These are phyloP conservation scores for Camponotus vicinus DNA, from an alignment of 1,140 invertebrate genomes.

Conservation along the genomic window DNA sequence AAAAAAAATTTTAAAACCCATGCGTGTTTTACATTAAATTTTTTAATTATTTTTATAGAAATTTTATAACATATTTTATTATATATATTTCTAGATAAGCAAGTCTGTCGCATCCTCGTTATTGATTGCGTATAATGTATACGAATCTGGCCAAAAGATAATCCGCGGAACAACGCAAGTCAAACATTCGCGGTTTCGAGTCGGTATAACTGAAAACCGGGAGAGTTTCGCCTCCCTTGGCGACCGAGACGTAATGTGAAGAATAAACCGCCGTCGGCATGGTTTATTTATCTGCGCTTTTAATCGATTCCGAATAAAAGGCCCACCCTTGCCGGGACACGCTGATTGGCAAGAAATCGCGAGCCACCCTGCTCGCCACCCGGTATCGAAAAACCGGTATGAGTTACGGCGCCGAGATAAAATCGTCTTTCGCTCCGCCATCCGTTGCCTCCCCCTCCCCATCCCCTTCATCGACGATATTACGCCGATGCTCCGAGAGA, in stretches of 20 bases:
- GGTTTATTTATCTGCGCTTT: slow-evolving; percentile 71
- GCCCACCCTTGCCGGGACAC: slow-evolving; percentile 51
- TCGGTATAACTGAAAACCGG: slow-evolving; percentile 48
- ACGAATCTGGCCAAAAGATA: not conserved
- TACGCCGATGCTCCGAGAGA: slow-evolving; percentile 39
- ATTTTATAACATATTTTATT: not conserved
- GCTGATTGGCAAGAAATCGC: slow-evolving; percentile 78
- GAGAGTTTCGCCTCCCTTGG: not conserved
- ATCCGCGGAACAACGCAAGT: slow-evolving; percentile 4
- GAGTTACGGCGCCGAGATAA: slow-evolving; percentile 74
- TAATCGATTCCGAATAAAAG: slow-evolving; percentile 74
- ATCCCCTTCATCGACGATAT: slow-evolving; percentile 52
- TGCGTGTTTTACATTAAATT: not conserved
- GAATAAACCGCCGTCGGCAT: slow-evolving; percentile 63
- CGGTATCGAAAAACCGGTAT: slow-evolving; percentile 75
- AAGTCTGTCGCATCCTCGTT: not conserved
- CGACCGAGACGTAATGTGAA: slow-evolving; percentile 47
- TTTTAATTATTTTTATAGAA: not conserved
- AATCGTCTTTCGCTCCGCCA: slow-evolving; percentile 67
- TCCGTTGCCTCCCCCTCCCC: not conserved
- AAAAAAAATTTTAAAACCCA: not conserved
- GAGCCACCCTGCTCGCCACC: slow-evolving; percentile 61
- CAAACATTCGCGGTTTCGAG: slow-evolving; percentile 1
- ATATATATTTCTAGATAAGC: no score
- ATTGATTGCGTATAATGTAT: not conserved